A percentile compares a stretch with the other conserved stretches of the same genome.
phyloP scores from a whole-genome alignment of 1,140 invertebrate species.

The Anastrepha obliqua region DNA sequence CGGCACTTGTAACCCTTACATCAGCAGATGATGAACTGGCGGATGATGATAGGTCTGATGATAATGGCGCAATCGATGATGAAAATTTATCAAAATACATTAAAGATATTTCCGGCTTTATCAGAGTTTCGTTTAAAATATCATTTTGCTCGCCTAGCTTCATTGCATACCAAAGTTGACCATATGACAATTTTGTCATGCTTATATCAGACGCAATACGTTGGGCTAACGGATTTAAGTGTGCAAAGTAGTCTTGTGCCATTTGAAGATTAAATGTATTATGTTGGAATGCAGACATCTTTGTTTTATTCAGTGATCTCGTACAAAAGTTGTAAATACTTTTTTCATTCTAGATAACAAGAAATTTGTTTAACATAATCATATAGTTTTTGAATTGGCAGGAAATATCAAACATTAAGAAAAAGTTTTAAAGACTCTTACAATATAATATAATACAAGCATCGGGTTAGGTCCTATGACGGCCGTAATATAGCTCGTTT shows the following conservation, averaged over 20 bases:
- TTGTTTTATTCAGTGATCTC: not conserved
- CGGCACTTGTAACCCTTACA: not conserved
- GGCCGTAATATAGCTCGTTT: too few species aligned
- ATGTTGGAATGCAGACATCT: not conserved
- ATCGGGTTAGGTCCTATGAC: too few species aligned
- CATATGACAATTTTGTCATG: constrained; percentile 60
- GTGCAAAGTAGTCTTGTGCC: constrained; percentile 62
- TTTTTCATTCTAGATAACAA: not conserved
- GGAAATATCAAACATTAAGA: too few species aligned
- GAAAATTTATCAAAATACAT: constrained; percentile 58
- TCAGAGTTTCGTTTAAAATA: constrained; percentile 64
- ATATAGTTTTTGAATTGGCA: too few species aligned
- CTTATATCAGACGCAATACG: constrained; percentile 64
- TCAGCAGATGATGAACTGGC: not conserved
- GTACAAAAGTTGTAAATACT: not conserved
- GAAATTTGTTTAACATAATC: not conserved
- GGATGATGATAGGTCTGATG: not conserved
- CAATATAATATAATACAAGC: too few species aligned
- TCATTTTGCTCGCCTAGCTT: constrained; percentile 61
- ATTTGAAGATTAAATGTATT: not conserved
- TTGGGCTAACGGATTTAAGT: constrained; percentile 66
- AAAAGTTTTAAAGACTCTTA: too few species aligned
- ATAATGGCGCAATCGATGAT: not conserved
- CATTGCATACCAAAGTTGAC: constrained; percentile 61
- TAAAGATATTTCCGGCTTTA: constrained; percentile 63